Base-by-base conservation (phyloP, 2,113 vertebrate species). In the Sphaerodactylus townsendi region DNA sequence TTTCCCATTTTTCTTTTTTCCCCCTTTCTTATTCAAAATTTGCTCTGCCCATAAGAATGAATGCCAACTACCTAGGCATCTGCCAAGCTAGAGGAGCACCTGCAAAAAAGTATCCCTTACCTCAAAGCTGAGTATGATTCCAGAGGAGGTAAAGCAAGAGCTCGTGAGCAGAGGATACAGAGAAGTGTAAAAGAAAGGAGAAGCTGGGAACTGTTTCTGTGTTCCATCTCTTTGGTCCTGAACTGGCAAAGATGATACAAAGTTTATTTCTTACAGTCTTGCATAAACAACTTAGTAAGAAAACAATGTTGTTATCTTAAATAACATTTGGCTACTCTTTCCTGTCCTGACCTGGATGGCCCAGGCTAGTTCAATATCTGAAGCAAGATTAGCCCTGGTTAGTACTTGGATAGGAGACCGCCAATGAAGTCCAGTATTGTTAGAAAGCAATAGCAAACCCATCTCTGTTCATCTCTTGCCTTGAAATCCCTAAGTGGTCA, bases 211-310 rank as follows among this genome's bases (percentile, higher is more conserved):
- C 96, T 95, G 92, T 93, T 96, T 92, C 97, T 96, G 71, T 94
- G 95, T 94, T 97, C 96, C 98, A 99, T 99, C 79, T 93, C 94
- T 93, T 93, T 89, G 90, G 88, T 95, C 93, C 94, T 96, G 89
- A 81, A 87, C 72, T 44, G 87, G 5, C 81, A 46, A 83, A 25
- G 10, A 82, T 21, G 48, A 79, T 41, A 68, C 8, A 68, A 17
- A 64, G 19, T 70, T 30, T 81, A 44, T 14, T 1, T 74, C 69
- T 46, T 10, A 3, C 30, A 41, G 14, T 68, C 13, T 33, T 35
- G 23, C 9, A 37, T 28, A 75, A 41, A 44, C 14, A 14, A 17
- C 53, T 41, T 28, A 39, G 33, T 23, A 48, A 56, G 53, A 33
- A 37, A n/a, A 39, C 8, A 66, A 53, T 10, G 21, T 5, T 1